phyloP scores from a whole-genome alignment of 2,888 invertebrate genomes.

The Zele albiditarsus region DNA sequence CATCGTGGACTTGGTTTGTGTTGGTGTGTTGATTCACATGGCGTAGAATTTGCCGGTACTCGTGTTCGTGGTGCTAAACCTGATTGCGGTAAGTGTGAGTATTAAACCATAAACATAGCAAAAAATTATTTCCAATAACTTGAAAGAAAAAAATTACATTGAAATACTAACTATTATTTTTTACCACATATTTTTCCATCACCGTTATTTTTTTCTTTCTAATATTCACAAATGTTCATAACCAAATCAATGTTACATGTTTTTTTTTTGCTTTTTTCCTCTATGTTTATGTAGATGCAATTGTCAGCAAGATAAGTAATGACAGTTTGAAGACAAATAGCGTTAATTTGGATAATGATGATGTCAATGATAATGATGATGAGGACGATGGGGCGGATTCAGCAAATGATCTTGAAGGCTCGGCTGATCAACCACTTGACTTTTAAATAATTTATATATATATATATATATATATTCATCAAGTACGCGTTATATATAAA shows the following conservation, averaged over 20 bases:
- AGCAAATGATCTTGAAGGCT: conserved; percentile 82
- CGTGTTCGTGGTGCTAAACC: conserved; percentile 85
- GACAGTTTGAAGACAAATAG: conserved; percentile 71
- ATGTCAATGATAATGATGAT: conserved; percentile 81
- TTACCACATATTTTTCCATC: background rate
- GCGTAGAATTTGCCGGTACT: conserved; percentile 89
- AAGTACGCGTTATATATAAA: background rate
- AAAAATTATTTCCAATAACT: background rate
- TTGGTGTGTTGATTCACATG: conserved; percentile 96
- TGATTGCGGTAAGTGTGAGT: conserved; percentile 80
- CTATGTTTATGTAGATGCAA: conserved; percentile 66
- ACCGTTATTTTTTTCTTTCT: no score
- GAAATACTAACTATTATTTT: background rate
- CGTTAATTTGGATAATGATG: conserved; percentile 73
- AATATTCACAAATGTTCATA: no score
- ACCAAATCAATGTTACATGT: background rate
- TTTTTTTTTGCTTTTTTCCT: background rate
- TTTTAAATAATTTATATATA: conserved; percentile 75
- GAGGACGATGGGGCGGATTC: conserved; percentile 82
- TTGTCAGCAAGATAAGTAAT: conserved; percentile 73
- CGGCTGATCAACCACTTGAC: conserved; percentile 84
- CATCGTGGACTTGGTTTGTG: conserved; percentile 90
- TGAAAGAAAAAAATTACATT: background rate
- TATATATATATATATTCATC: background rate
- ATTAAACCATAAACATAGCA: conserved; percentile 35